Percentiles rank a stretch among this genome's conserved stretches.
Conservation (phyloP, 2,888 invertebrate genomes). For the Litoditis marina region DNA sequence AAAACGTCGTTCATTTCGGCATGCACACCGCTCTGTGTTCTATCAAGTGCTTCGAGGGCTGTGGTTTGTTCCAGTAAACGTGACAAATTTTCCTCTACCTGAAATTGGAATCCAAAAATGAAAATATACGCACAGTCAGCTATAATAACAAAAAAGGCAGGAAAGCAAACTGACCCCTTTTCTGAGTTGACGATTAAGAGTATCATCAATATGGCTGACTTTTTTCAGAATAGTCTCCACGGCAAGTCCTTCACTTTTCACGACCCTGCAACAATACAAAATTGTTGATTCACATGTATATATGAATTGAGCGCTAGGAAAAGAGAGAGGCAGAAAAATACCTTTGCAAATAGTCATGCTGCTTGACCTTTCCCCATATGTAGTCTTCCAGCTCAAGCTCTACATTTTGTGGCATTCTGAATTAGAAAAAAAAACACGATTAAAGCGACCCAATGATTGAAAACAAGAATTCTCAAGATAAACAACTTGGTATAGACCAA, state of each 20-base stretch:
- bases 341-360: slow-evolving; percentile 42
- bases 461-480: neutral
- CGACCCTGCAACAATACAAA: slow-evolving; percentile 24
- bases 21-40: slow-evolving; percentile 46
- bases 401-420: slow-evolving; percentile 4
- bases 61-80: slow-evolving; percentile 57
- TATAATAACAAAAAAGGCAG: slow-evolving; percentile 5
- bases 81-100: slow-evolving; percentile 56
- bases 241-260: slow-evolving; percentile 40
- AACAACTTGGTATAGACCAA: too few relatives aligned
- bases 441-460: neutral
- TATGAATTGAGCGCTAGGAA: too few relatives aligned
- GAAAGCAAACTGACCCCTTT: slow-evolving; percentile 39
- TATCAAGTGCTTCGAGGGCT: slow-evolving; percentile 54
- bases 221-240: slow-evolving; percentile 43
- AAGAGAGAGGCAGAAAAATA: slow-evolving; percentile 13
- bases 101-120: neutral
- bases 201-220: slow-evolving; percentile 49
- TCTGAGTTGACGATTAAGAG: slow-evolving; percentile 52
- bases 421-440: neutral
- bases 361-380: slow-evolving; percentile 51
- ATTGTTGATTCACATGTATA: neutral
- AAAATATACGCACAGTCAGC: neutral
- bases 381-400: slow-evolving; percentile 53
- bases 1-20: slow-evolving; percentile 45